Base-by-base conservation (phyloP, 2,888 invertebrate genomes). In the Altica lythri region DNA sequence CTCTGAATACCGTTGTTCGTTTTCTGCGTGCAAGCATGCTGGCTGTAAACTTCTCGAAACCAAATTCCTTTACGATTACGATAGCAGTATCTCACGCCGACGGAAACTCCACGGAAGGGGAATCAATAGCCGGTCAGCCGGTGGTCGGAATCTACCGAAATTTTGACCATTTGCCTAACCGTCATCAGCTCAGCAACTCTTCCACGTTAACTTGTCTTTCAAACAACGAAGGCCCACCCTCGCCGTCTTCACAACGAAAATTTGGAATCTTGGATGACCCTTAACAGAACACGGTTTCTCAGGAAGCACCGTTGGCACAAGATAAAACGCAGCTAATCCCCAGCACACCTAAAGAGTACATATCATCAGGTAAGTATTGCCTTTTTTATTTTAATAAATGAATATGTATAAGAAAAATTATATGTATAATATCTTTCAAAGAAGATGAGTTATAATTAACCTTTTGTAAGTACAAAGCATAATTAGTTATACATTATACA, bases 101-200 rank as follows among this genome's bases (percentile, higher is more conserved):
- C 79, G 90, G 88, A 71, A 90, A 88, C 81, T 92, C 91, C 77
- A 83, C 89, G 70, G 89, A 88, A 67, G 82, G 79, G 59, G 85
- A 84, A 65, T 81, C 81, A 55, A 77, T 77, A 46, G 78, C 78
- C 55, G 78, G 72, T 63, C 88, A 88, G 72, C 87, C 87, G 64
- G 87, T 83, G 62, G 83, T 84, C 60, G 88, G 88, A 70, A 89
- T 88, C 80, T 89, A 87, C 79, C 85, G 85, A 74, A 88, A 87
- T 77, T 89, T 86, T 77, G 89, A 90, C 73, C 88, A 89, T 77
- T 82, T 82, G 62, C 70, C 75, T 62, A 77, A 76, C 55, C 76
- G 79, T 58, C 77, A 78, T 62, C 78, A 79, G 57, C 76, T 80
- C 63, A 81, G 79, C 69, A 78, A 79, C 65, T 80, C 81, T 61